A percentile compares a stretch with the other conserved stretches of the same genome.
Evolutionary conservation across 1,140 invertebrate species (phyloP).

Genomic region (Lepidostoma basale): DNA sequence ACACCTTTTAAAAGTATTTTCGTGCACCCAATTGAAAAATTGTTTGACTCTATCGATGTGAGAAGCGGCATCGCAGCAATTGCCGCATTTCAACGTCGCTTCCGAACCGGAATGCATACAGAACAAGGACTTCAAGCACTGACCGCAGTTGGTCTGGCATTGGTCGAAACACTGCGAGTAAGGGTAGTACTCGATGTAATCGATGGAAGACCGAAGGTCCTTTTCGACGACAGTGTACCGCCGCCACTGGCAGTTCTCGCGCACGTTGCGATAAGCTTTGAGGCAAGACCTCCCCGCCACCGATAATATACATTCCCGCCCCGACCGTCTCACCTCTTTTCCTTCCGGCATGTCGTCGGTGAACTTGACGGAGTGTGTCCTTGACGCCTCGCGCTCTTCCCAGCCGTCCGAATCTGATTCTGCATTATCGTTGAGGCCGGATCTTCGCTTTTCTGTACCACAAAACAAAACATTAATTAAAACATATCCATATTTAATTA

Average conservation of each 20-base stretch:
- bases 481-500: no score
- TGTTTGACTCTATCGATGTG: slow-evolving; percentile 13
- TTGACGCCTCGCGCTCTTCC: slow-evolving; percentile 79
- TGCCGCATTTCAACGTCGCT: not conserved
- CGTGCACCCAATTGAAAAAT: slow-evolving; percentile 11
- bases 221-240: not conserved
- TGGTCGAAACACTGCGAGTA: not conserved
- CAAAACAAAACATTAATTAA: no score
- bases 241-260: not conserved
- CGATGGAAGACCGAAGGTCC: not conserved
- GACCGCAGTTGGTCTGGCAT: not conserved
- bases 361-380: slow-evolving; percentile 89
- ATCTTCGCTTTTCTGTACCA: slow-evolving; percentile 34
- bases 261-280: not conserved
- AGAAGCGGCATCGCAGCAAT: not conserved
- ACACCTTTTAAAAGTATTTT: slow-evolving; percentile 16
- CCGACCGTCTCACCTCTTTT: slow-evolving; percentile 69
- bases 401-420: slow-evolving; percentile 73
- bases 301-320: slow-evolving; percentile 13
- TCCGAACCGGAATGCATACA: not conserved
- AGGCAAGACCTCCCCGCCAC: slow-evolving; percentile 27
- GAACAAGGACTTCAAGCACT: slow-evolving; percentile 9
- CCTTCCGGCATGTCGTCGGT: slow-evolving; percentile 78
- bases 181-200: not conserved
- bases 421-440: slow-evolving; percentile 47